Base-by-base conservation (phyloP, 2,888 invertebrate genomes). In the Agapetus fuscipes region DNA sequence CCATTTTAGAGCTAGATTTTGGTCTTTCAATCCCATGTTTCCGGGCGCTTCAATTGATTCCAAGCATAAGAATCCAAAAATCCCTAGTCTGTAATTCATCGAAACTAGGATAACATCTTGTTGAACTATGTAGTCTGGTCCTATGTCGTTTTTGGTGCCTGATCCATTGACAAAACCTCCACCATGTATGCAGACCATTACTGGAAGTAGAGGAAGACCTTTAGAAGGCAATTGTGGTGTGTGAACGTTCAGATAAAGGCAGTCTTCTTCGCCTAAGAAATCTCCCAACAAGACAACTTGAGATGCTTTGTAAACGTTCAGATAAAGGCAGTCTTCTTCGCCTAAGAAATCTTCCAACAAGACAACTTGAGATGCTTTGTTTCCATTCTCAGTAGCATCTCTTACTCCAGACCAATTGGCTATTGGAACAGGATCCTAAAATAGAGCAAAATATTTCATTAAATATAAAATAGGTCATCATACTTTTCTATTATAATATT, bases 141-240 rank as follows among this genome's bases (percentile, higher is more conserved):
- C 69, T 13, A 50, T 50, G 41, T 62, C 62, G 45, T 66, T 61
- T 17, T 51, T 52, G 0, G 64, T 64, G 0, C 66, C 64, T 2
- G 64, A 61, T 0, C 73, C 72, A 0, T 58, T 51, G 0, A 64
- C 64, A 27, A 68, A 72, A 3, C 61, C 67, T 2, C 73, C 73
- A 0, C 72, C 71, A 15, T 73, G 74, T 2, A 73, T 55, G 46
- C 57, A 67, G 0, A 68, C 62, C 58, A 70, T 64, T 2, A 70
- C 66, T 1, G 70, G 69, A 3, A 44, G 15, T 3, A 58, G 41
- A 2, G 57, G 53, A 39, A 61, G 63, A 1, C 34, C 48, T 2
- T 50, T 34, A 4, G 53, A 45, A 14, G 42, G 35, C n/a, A 61
- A 43, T 30, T 54, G 49, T 2, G 69, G 69, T 1, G 60, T 56